Evolutionary conservation across 2,113 vertebrate species (phyloP), one percentile per base, ranked within the genome.

Genomic region (Sakesphorus luctuosus): DNA sequence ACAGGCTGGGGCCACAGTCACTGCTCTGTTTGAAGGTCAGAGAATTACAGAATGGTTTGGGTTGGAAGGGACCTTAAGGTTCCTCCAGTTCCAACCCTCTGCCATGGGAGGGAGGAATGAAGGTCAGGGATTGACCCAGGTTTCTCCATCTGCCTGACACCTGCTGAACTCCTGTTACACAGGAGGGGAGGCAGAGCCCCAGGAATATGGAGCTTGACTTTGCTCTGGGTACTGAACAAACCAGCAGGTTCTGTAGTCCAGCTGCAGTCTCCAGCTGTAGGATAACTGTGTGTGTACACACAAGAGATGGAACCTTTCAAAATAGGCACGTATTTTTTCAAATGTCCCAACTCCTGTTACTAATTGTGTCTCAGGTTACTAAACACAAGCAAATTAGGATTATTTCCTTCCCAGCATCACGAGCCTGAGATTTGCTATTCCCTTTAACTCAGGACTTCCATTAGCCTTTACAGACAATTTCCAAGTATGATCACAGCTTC

Each of bases 141-240:
- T 38, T 19, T 7, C 50, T 19, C 40, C 1, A 19, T 4, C 52
- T 18, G 47, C 80, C 91, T 3, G 28, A 10, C 80, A 4, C 21
- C 31, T 81, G 24, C 73, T 3, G 4, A 4, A 4, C 24, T 20
- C n/a, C 73, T 6, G 18, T 2, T 1, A 5, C 56, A 11, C 72
- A 5, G 1, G 11, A 9, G 24, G 28, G 35, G 62, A 55, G 18
- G 67, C 61, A 79, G 67, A 83, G 49, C 67, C 52, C 18, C 3
- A 0, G 74, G 44, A 47, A 28, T 43, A 25, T 0, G 38, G 23
- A 59, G 50, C 5, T 2, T 31, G 2, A 2, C 6, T 6, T 11
- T 49, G 63, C 55, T 75, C 23, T 3, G 43, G 21, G 55, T 21
- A 15, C 73, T 6, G 11, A 8, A 6, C n/a, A 18, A 20, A 5